Conservation (phyloP, 2,113 vertebrate species). For the Spea bombifrons region DNA sequence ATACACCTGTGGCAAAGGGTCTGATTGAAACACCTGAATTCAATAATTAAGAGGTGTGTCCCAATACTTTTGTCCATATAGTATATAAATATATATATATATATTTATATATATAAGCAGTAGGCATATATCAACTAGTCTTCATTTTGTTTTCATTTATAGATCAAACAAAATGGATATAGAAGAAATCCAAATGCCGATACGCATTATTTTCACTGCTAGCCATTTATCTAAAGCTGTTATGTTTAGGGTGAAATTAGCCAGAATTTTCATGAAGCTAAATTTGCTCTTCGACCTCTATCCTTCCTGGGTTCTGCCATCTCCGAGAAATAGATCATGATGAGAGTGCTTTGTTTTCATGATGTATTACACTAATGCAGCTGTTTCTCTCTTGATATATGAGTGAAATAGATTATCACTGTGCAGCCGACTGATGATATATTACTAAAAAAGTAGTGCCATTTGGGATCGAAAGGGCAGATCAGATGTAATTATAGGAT, state of each 20-base stretch:
- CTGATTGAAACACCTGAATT: too few species aligned
- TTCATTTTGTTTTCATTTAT: too few species aligned
- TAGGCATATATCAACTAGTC: too few species aligned
- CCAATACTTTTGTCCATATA: too few species aligned
- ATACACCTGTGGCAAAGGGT: too few species aligned
- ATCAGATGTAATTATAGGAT: conserved; percentile 49
- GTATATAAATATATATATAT: too few species aligned
- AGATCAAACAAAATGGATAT: too few species aligned
- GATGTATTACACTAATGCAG: conserved; percentile 49
- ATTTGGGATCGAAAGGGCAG: conserved; percentile 48
- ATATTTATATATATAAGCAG: too few species aligned
- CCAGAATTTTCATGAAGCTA: conserved; percentile 23
- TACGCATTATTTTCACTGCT: neutral
- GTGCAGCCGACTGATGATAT: conserved; percentile 38
- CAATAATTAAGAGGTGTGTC: too few species aligned
- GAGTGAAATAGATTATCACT: conserved; percentile 48
- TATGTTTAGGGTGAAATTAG: conserved; percentile 17
- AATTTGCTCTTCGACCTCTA: conserved; percentile 38
- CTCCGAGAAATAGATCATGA: conserved; percentile 43
- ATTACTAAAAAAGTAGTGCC: conserved; percentile 48
- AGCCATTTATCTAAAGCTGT: conserved; percentile 2
- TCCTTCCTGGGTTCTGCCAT: conserved; percentile 34
- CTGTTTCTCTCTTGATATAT: conserved; percentile 48
- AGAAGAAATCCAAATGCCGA: too few species aligned
- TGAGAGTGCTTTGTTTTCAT: conserved; percentile 46